Evolutionary conservation across 2,888 invertebrate species (phyloP).

Genomic region (Tachystola acroxantha): DNA sequence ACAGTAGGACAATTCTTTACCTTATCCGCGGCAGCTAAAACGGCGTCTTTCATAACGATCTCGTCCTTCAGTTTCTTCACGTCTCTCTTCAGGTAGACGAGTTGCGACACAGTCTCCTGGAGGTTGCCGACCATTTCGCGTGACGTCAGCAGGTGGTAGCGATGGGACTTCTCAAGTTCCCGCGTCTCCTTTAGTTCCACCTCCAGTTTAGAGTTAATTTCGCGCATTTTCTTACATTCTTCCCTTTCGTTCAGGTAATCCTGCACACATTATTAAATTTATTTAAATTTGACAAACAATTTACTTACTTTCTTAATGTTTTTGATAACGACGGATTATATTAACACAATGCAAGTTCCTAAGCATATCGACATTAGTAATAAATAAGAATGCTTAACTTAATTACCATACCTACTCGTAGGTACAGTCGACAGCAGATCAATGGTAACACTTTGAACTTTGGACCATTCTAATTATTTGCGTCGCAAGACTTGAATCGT

Average conservation of each 20-base stretch:
- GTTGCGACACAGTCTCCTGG: conserved; percentile 64
- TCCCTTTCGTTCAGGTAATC: conserved; percentile 49
- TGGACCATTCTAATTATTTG: too few relatives aligned
- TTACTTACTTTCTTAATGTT: too few relatives aligned
- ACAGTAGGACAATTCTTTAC: too few relatives aligned
- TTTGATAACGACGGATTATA: too few relatives aligned
- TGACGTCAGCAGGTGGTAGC: conserved; percentile 56
- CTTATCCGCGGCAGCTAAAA: conserved; percentile 43
- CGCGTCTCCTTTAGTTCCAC: conserved; percentile 51
- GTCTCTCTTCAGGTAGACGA: conserved; percentile 62
- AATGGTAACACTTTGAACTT: too few relatives aligned
- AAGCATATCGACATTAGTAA: too few relatives aligned
- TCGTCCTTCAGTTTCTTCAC: conserved; percentile 57
- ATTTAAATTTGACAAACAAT: too few relatives aligned
- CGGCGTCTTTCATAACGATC: conserved; percentile 37
- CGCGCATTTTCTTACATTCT: conserved; percentile 48
- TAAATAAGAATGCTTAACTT: too few relatives aligned
- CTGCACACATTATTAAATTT: conserved; percentile 22
- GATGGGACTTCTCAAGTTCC: conserved; percentile 64
- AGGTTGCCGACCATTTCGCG: conserved; percentile 67
- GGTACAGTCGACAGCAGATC: too few relatives aligned
- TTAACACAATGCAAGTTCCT: too few relatives aligned
- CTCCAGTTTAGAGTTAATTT: conserved; percentile 50
- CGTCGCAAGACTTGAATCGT: too few relatives aligned
- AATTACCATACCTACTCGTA: too few relatives aligned